Evolutionary conservation across 2,888 invertebrate genomes (phyloP).

Genomic region (Eupithecia dodoneata): DNA sequence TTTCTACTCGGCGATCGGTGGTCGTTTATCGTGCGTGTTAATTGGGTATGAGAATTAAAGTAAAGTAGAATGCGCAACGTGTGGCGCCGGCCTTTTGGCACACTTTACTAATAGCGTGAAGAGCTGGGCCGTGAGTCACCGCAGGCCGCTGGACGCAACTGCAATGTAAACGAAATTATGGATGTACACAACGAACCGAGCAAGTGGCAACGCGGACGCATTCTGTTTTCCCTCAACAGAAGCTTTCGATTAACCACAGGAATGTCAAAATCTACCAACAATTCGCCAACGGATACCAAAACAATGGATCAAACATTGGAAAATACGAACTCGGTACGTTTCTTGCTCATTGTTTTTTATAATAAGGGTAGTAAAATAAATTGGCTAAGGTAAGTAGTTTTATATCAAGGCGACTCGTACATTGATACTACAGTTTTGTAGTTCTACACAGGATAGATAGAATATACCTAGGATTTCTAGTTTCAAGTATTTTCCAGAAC

Average conservation of each 20-base stretch:
- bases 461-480: neutral
- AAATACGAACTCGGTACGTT: conserved; percentile 49
- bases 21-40: conserved; percentile 27
- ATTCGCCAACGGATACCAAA: conserved; percentile 63
- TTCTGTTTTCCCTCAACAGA: conserved; percentile 77
- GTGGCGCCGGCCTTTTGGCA: conserved; percentile 67
- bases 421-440: neutral
- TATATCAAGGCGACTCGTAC: neutral
- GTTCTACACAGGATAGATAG: neutral
- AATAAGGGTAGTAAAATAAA: neutral
- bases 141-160: conserved; percentile 58
- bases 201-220: conserved; percentile 79
- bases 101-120: conserved; percentile 63
- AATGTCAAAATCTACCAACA: conserved; percentile 64
- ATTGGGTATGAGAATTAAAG: conserved; percentile 37
- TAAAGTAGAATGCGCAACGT: conserved; percentile 51
- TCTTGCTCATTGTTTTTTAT: neutral
- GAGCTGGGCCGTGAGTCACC: conserved; percentile 73
- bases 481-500: neutral
- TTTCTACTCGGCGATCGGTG: conserved; percentile 18
- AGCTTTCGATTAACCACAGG: conserved; percentile 75
- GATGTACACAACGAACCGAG: conserved; percentile 71
- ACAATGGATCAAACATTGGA: conserved; percentile 62
- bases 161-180: conserved; percentile 77
- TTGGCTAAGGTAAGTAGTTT: neutral